phyloP scores from a whole-genome alignment of 2,113 vertebrate species.

The Mesoclemmys tuberculata region DNA sequence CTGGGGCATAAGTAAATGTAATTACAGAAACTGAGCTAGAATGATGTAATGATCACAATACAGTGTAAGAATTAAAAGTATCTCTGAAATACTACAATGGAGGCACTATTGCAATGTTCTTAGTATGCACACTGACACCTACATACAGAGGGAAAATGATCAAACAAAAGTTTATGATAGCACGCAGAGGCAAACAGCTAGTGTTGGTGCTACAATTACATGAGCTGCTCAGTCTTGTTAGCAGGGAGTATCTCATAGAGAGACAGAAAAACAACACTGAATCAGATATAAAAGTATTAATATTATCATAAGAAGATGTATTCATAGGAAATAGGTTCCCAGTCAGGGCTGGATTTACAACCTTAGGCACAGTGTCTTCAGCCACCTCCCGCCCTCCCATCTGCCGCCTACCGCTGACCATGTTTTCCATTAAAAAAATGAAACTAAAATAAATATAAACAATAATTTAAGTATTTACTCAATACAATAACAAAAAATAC shows the following conservation, averaged over 20 bases:
- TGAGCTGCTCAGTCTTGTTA: neutral
- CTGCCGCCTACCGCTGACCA: too few species aligned
- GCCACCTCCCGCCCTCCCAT: too few species aligned
- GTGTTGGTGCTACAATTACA: neutral
- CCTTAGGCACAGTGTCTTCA: too few species aligned
- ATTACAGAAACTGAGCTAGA: neutral
- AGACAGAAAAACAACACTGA: neutral
- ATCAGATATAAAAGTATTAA: neutral
- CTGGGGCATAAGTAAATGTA: neutral
- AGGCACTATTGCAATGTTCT: neutral
- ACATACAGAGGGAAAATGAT: neutral
- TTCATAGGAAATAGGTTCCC: neutral
- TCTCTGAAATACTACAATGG: neutral
- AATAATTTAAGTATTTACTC: too few species aligned
- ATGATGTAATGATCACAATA: neutral
- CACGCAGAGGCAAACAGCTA: neutral
- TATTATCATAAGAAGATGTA: neutral
- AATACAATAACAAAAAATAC: too few species aligned
- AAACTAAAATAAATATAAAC: too few species aligned
- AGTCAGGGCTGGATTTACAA: neutral
- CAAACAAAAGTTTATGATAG: neutral
- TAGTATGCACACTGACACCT: neutral
- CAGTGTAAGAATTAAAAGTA: neutral
- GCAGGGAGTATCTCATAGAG: too few species aligned
- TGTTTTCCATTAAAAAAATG: too few species aligned